These are phyloP conservation scores for cat (Felis catus) DNA, from an alignment of 2,113 vertebrate species.

Conservation along the genomic window F.catus_Fca126_mat1.0 CM031419.1:32825001-32825500, in stretches of 20 bases:
- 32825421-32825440: slow-evolving; percentile 65
- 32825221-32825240: background rate
- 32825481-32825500: background rate
- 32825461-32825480: slow-evolving; percentile 77
- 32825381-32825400: background rate
- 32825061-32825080: background rate
- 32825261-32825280: background rate
- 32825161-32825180: background rate
- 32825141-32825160: background rate
- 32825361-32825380: background rate
- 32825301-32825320: fast-evolving
- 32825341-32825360: too few relatives aligned
- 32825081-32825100: background rate
- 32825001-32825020: background rate
- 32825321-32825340: background rate
- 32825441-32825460: slow-evolving; percentile 84
- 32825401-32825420: background rate
- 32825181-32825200: background rate
- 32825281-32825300: background rate
- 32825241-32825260: background rate
- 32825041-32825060: background rate
- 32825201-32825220: background rate
- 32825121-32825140: background rate
- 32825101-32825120: background rate
- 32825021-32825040: background rate